Evolutionary conservation across 2,113 vertebrate genomes (phyloP).

Genomic region (Crocuta crocuta): DNA sequence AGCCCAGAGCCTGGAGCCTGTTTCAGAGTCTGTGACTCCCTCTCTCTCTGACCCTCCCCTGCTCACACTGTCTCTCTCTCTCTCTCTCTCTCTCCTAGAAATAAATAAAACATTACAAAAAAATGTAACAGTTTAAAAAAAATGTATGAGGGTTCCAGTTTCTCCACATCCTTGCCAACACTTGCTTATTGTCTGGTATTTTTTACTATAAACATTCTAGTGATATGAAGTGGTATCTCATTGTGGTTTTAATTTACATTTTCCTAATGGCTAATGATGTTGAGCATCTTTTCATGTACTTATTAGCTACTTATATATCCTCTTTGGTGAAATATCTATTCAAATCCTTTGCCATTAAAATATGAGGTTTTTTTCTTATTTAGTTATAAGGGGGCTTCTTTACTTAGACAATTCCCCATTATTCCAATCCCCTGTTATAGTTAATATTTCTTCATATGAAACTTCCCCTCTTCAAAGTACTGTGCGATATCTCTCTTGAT

Average conservation of each 20-base stretch:
- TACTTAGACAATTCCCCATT: neutral
- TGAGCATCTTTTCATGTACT: neutral
- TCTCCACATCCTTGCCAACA: neutral
- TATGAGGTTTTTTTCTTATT: neutral
- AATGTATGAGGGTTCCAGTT: neutral
- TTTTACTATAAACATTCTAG: neutral
- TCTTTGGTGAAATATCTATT: neutral
- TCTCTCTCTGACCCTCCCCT: no score
- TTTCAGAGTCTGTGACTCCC: no score
- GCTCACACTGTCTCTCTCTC: no score
- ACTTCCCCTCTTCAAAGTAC: neutral
- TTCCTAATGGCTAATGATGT: neutral
- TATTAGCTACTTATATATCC: neutral
- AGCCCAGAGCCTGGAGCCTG: no score
- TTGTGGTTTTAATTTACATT: neutral
- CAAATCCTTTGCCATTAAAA: neutral
- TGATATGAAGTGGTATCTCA: neutral
- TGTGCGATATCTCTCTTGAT: neutral
- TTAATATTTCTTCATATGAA: neutral
- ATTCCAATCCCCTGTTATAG: neutral
- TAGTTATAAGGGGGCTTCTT: slow-evolving; percentile 11
- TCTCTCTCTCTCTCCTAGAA: no score
- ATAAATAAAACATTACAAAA: no score
- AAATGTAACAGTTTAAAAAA: no score
- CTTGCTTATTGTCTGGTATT: neutral